Conservation (phyloP, 2,888 invertebrate genomes). For the Elysia crispata region DNA sequence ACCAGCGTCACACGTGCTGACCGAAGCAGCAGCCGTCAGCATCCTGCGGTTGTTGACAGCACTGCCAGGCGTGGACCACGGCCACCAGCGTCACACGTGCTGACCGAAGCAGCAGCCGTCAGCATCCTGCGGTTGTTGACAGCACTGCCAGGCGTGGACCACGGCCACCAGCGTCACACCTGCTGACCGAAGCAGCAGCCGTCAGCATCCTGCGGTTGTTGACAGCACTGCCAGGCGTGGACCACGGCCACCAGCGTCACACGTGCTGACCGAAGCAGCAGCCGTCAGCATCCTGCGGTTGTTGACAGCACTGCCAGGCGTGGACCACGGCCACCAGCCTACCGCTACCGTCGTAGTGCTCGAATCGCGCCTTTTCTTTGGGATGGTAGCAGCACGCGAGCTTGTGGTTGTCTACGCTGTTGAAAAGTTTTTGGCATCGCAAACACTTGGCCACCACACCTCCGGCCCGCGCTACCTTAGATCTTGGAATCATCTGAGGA, state of each 20-base stretch:
- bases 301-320: slow-evolving; percentile 73
- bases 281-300: slow-evolving; percentile 66
- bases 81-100: slow-evolving; percentile 60
- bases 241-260: too few species aligned
- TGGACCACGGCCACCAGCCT: slow-evolving; percentile 66
- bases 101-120: slow-evolving; percentile 71
- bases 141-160: too few species aligned
- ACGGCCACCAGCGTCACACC: slow-evolving; percentile 54
- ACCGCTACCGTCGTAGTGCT: slow-evolving; percentile 69
- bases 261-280: slow-evolving; percentile 71
- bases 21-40: slow-evolving; percentile 69
- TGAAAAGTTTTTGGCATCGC: slow-evolving; percentile 72
- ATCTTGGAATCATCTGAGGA: too few species aligned
- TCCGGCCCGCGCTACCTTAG: slow-evolving; percentile 16
- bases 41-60: slow-evolving; percentile 67
- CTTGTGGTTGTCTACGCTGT: slow-evolving; percentile 71
- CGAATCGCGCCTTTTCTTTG: slow-evolving; percentile 68
- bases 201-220: slow-evolving; percentile 63
- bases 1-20: slow-evolving; percentile 63
- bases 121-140: slow-evolving; percentile 65
- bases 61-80: too few species aligned
- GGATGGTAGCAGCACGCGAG: slow-evolving; percentile 72
- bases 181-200: slow-evolving; percentile 73
- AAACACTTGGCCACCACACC: slow-evolving; percentile 70
- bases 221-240: too few species aligned